Evolutionary conservation across 2,113 vertebrate species (phyloP).

Genomic region (Sander lucioperca): DNA sequence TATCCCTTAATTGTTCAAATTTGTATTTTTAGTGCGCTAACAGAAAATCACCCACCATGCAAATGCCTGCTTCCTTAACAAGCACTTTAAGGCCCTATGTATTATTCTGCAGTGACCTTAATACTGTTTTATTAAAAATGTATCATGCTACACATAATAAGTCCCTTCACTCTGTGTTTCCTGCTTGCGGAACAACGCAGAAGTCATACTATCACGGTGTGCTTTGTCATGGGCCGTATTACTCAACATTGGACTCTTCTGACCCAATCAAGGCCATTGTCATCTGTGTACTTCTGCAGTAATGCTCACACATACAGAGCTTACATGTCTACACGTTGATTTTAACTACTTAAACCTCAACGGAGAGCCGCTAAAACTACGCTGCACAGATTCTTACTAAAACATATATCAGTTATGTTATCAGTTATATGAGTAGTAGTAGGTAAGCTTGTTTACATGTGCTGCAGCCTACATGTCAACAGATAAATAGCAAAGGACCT

Average conservation of each 20-base stretch:
- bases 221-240: slow-evolving; percentile 13
- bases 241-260: slow-evolving; percentile 26
- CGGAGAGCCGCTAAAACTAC: neutral
- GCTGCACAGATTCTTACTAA: neutral
- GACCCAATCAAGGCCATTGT: slow-evolving; percentile 7
- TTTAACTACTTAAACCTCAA: neutral
- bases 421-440: neutral
- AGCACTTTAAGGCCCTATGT: neutral
- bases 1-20: no score
- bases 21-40: neutral
- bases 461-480: neutral
- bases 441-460: neutral
- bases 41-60: neutral
- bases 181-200: neutral
- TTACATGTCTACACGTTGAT: neutral
- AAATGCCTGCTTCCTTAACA: neutral
- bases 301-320: neutral
- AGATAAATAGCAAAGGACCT: neutral
- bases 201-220: slow-evolving; percentile 10
- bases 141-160: no score
- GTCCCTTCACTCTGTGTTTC: neutral
- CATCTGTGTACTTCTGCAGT: neutral
- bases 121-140: neutral
- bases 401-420: neutral
- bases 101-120: neutral